Base-by-base conservation (phyloP, 64 coral and sea anemone genomes). In the Montipora capricornis region DNA sequence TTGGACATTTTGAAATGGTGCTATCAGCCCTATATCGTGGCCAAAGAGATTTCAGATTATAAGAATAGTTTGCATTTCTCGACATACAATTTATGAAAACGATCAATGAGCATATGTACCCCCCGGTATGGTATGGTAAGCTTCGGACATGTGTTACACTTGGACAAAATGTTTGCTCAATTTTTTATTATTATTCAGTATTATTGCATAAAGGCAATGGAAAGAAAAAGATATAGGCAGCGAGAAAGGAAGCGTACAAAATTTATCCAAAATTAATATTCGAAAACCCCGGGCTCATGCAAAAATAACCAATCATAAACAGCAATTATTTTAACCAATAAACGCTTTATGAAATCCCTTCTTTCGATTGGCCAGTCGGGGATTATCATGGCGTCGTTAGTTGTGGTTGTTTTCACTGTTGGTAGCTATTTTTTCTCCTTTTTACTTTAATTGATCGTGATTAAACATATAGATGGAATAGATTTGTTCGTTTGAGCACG, bases 321-420 rank as follows among this genome's bases (percentile, higher is more conserved):
- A 19, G 24, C 13, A 10, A 60, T 44, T 16, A 50, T 29, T 5
- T 48, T 90, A 76, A 79, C 95, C 95, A 96, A 96, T 96, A 80
- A 90, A 55, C 70, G 26, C 64, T 73, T 93, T 59, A 15, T 19
- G 44, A 74, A 49, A 58, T 61, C 49, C 24, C 62, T 45, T 6
- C 3, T 60, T 93, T 60, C 93, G 79, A 96, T 96, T 96, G 94
- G 95, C 17, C 84, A 9, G 76, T 80, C 8, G 24, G 22, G 26
- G 78, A 89, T 92, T 93, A 91, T 71, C 95, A 96, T 96, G 95
- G 95, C 95, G 95, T 96, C 87, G 49, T 77, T 52, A 15, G 55
- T 17, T 59, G 8, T 20, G 91, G n/a, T n/a, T 66, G 45, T 4
- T 20, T 59, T 89, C 44, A 12, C 24, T 75, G 26, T 80, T 76